Evolutionary conservation across 2,113 vertebrate species (phyloP).

Genomic region (Blennius ocellaris): DNA sequence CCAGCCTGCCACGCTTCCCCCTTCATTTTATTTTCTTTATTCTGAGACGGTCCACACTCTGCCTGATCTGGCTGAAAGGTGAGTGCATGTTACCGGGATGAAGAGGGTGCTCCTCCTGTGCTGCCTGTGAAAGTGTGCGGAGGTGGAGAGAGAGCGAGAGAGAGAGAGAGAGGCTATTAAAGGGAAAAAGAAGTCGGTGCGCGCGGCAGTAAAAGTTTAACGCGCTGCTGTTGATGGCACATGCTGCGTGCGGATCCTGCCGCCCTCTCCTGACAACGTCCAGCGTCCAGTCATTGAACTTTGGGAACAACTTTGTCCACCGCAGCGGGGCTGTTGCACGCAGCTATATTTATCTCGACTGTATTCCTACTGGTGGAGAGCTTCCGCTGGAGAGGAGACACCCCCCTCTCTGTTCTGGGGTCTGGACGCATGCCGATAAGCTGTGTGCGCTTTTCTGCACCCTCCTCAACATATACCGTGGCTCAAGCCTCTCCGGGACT

Average conservation of each 20-base stretch:
- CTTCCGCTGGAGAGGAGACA: conserved; percentile 33
- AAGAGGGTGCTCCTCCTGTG: conserved; percentile 1
- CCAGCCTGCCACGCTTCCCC: conserved; percentile 19
- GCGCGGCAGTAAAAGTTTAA: conserved; percentile 49
- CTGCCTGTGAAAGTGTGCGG: background rate
- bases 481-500: background rate
- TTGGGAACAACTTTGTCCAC: conserved; percentile 42
- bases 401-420: conserved; percentile 12
- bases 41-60: conserved; percentile 15
- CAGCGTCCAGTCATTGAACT: conserved; percentile 44
- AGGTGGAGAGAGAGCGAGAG: no score
- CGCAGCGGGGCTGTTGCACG: background rate
- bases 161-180: no score
- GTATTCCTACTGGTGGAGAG: conserved; percentile 8
- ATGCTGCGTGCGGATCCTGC: background rate
- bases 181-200: no score
- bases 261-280: conserved; percentile 13
- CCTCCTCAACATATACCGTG: background rate
- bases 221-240: conserved; percentile 43
- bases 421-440: conserved; percentile 1
- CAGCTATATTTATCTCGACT: background rate
- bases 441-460: conserved; percentile 14
- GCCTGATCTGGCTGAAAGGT: conserved; percentile 57
- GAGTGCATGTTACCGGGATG: conserved; percentile 48
- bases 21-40: background rate